Conservation (phyloP, 2,797 vertebrate species). For the Xerus rutilus region DNA sequence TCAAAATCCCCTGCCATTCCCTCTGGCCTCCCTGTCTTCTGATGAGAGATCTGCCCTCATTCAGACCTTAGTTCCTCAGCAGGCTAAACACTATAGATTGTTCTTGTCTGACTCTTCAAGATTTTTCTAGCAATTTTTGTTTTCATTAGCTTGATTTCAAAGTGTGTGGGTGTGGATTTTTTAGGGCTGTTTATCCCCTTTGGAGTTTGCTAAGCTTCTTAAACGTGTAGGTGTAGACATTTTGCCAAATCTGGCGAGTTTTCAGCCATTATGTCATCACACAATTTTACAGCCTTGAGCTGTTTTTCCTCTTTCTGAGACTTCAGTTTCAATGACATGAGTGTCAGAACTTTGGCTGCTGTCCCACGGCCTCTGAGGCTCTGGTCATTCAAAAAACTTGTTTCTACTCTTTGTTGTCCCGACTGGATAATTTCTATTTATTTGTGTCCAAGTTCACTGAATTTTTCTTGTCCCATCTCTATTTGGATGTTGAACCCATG, state of each 20-base stretch:
- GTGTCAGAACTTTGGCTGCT: not conserved
- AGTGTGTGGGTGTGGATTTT: not conserved
- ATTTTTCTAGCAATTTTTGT: not conserved
- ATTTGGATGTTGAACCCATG: not conserved
- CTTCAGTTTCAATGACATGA: fast-evolving
- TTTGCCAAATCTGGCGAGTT: not conserved
- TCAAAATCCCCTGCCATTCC: not conserved
- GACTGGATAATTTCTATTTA: not conserved
- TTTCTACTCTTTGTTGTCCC: not conserved
- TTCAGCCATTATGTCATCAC: not conserved
- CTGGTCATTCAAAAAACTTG: not conserved
- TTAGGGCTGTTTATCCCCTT: not conserved
- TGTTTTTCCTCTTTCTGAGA: not conserved
- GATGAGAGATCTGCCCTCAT: not conserved
- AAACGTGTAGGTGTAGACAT: not conserved
- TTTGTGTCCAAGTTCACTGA: not conserved
- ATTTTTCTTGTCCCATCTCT: not conserved
- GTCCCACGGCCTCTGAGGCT: not conserved
- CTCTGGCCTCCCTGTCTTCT: not conserved
- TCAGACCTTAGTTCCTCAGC: fast-evolving
- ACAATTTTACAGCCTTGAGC: not conserved
- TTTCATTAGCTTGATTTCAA: not conserved
- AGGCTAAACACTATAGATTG: too few relatives aligned
- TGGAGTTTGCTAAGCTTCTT: not conserved
- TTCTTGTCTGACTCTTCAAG: too few relatives aligned